These are phyloP conservation scores for Darevskia mixta DNA, from an alignment of 2,797 vertebrate species.

Conservation along the genomic window DNA sequence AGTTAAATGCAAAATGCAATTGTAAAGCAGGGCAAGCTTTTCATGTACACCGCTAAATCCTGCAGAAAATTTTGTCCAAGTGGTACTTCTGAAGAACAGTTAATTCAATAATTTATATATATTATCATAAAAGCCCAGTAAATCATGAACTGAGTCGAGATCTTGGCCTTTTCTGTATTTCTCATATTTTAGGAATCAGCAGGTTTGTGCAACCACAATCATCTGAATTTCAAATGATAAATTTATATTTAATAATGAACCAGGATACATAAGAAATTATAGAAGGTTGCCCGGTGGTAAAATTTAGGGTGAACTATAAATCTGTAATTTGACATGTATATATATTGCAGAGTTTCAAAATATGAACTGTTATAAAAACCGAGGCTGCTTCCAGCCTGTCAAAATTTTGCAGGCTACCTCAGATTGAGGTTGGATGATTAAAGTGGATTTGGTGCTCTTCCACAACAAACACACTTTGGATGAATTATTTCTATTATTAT, in stretches of 20 bases:
- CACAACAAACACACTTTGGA: too few species aligned
- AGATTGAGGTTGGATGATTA: too few species aligned
- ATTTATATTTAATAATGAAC: constrained; percentile 85
- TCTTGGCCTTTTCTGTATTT: constrained; percentile 65
- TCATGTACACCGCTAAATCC: constrained; percentile 45
- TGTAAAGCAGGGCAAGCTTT: constrained; percentile 45
- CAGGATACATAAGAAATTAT: constrained; percentile 84
- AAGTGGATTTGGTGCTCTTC: too few species aligned
- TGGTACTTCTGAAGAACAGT: constrained; percentile 60
- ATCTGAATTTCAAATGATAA: constrained; percentile 95
- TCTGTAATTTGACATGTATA: constrained; percentile 74
- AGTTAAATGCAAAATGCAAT: constrained; percentile 26
- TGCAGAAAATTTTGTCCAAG: constrained; percentile 56
- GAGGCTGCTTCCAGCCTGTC: too few species aligned
- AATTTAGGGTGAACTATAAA: constrained; percentile 68
- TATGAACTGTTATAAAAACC: too few species aligned
- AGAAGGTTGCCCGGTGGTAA: constrained; percentile 73
- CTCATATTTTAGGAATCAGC: constrained; percentile 83
- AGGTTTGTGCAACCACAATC: constrained; percentile 85
- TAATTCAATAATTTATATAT: constrained; percentile 77
- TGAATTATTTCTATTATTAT: too few species aligned
- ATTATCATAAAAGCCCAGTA: constrained; percentile 75
- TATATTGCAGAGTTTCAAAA: constrained; percentile 11
- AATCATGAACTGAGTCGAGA: constrained; percentile 64
- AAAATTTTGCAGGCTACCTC: too few species aligned